These are phyloP conservation scores for Pseudolaguvia tuberculata DNA, from an alignment of 2,113 vertebrate genomes.

Conservation along the genomic window DNA sequence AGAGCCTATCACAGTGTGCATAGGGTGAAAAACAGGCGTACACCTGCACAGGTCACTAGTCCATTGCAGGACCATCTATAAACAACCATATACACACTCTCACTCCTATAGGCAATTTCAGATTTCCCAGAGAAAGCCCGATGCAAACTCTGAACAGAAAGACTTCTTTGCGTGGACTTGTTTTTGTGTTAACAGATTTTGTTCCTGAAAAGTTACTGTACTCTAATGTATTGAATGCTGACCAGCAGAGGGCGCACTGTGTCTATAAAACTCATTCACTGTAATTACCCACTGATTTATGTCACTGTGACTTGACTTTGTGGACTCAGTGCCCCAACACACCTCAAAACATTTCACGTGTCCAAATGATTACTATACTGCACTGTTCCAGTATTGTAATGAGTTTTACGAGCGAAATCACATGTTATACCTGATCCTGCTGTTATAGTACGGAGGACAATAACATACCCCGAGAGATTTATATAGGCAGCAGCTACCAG, in stretches of 20 bases:
- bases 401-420: background rate
- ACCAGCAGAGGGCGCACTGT: conserved; percentile 25
- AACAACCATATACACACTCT: too few relatives aligned
- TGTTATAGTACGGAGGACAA: background rate
- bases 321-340: background rate
- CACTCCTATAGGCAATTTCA: too few relatives aligned
- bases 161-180: too few relatives aligned
- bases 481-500: background rate
- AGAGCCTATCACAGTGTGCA: too few relatives aligned
- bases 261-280: background rate
- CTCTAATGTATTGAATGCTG: background rate
- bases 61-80: too few relatives aligned
- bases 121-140: too few relatives aligned
- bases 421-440: background rate
- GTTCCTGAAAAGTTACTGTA: too few relatives aligned
- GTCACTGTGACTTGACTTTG: background rate
- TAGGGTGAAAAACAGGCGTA: too few relatives aligned
- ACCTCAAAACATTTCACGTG: background rate
- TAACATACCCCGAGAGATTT: background rate
- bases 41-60: too few relatives aligned
- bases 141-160: too few relatives aligned
- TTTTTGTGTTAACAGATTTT: too few relatives aligned
- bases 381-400: background rate
- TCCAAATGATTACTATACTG: background rate
- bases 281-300: background rate